Evolutionary conservation across 2,888 invertebrate genomes (phyloP), one percentile per base, ranked within the genome.

Genomic region (Pherbina coryleti): DNA sequence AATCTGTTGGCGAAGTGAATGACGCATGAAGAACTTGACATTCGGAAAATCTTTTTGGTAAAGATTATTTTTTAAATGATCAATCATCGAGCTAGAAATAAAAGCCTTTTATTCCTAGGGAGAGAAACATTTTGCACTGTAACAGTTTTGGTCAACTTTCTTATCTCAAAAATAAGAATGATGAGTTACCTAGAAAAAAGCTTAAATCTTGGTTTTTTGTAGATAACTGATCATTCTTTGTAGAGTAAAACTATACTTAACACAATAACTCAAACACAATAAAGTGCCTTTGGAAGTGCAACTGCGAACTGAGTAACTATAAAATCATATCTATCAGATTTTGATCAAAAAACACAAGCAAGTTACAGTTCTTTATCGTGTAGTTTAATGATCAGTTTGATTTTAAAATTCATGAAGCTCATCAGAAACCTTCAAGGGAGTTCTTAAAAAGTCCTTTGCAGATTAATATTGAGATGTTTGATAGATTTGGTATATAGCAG

Each of bases 91-190:
- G n/a, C 66, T 25, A 53, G 55, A 75, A 75, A 75, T 75, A 55
- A 19, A 25, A 28, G 2, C 17, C 2, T 9, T 55, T 25, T 34
- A 75, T 84, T 86, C 84, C 83, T 78, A 79, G 81, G 78, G 83
- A 83, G 86, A 86, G 84, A 83, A 84, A 83, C 85, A 85, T 85
- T 86, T 84, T 83, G 28, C 85, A 85, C 78, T 85, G 86, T 9
- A 81, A 25, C 77, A 79, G 79, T 75, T 75, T 77, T 2, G 62
- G 37, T 75, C 62, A 71, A 71, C 70, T 44, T 60, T 53, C 75
- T 79, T 76, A 76, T 75, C 25, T 53, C 44, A 17, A 44, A 62
- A 67, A 51, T 75, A 1, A 0, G 14, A 7, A 2, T 28, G 22
- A 14, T 51, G 22, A 5, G 49, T 22, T 17, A 51, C 25, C 9